phyloP scores from a whole-genome alignment of 2,113 vertebrate genomes.

The Odocoileus virginianus region DNA sequence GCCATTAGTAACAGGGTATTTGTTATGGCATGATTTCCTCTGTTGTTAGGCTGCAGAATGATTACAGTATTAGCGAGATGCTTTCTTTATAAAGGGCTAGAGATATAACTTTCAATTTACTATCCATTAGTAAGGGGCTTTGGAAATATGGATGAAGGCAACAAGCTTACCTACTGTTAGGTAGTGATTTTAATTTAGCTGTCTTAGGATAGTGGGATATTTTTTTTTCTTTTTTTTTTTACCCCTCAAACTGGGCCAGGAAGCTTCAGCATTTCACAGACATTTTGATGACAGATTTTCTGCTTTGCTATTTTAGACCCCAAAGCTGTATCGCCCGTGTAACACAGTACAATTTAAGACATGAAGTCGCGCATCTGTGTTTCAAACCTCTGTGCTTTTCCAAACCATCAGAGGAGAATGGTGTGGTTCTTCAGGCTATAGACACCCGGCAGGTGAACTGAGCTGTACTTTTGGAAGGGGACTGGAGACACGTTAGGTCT shows the following conservation, averaged over 20 bases:
- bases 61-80: conserved; percentile 85
- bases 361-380: conserved; percentile 55
- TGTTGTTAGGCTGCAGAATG: conserved; percentile 85
- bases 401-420: neutral
- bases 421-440: neutral
- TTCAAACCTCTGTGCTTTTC: conserved; percentile 53
- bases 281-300: conserved; percentile 76
- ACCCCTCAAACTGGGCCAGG: conserved; percentile 63
- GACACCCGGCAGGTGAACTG: neutral
- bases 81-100: conserved; percentile 81
- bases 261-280: conserved; percentile 79
- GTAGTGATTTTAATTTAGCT: conserved; percentile 75
- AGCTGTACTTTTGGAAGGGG: neutral
- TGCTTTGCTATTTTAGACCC: conserved; percentile 78
- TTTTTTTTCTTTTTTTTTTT: neutral
- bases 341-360: conserved; percentile 71
- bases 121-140: conserved; percentile 80
- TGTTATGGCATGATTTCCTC: conserved; percentile 88
- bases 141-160: conserved; percentile 76
- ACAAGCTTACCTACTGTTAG: conserved; percentile 79
- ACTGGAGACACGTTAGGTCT: neutral
- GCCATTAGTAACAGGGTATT: conserved; percentile 89
- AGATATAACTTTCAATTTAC: conserved; percentile 83
- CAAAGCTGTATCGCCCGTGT: conserved; percentile 62
- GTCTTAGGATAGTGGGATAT: conserved; percentile 66